Base-by-base conservation (phyloP, 2,888 invertebrate species). In the Stenodema calcarata region DNA sequence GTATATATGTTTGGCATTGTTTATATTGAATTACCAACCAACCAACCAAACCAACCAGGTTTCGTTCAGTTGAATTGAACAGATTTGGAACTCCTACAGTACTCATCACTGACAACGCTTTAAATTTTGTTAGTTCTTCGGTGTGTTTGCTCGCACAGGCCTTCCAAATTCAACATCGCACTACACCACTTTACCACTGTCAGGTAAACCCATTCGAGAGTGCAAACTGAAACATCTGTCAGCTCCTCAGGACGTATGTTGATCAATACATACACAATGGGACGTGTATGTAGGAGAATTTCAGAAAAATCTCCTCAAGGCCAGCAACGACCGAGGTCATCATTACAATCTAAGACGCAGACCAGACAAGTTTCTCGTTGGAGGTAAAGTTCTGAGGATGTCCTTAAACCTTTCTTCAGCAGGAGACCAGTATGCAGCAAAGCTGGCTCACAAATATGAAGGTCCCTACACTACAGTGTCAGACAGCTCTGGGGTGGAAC, bases 141-240 rank as follows among this genome's bases (percentile, higher is more conserved):
- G 50, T 81, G 6, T 18, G 35, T 82, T 0, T 86, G 89, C 0
- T 62, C 81, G 14, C 89, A 89, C 54, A 88, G 88, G 0, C 42
- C 79, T 6, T 90, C 90, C 0, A 90, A 90, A 4, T 89, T 88
- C 12, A 89, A 89, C 6, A 91, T 91, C 85, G 90, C 79, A 79
- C n/a, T n/a, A n/a, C n/a, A n/a, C n/a, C n/a, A n/a, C n/a, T n/a
- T n/a, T n/a, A n/a, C n/a, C n/a, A n/a, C 18, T 79, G 79, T 16
- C 79, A 79, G 27, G 79, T 47, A 6, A 79, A 79, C 27, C 79
- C 79, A 1, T 47, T 47, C 4, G 91, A 91, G 87, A 50, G 90
- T 9, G 88, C 89, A 0, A 91, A 91, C 79, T 83, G 89, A 18
- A 89, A 89, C 0, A 23, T 91, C 0, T 90, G 90, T 79, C 90